phyloP scores from a whole-genome alignment of 2,797 vertebrate species.

The Gadopsis bispinosus region DNA sequence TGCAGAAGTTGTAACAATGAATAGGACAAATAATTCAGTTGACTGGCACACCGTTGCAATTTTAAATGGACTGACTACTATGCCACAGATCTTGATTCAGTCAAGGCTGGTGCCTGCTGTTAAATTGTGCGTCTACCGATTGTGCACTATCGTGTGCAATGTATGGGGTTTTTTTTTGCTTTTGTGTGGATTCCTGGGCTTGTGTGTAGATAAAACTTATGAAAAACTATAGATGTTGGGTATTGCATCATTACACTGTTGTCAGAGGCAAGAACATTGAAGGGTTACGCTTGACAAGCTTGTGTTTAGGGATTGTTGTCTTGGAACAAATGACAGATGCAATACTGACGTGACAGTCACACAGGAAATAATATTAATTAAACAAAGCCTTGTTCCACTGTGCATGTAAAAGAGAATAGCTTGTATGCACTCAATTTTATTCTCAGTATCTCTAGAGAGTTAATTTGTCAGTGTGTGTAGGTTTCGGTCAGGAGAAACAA shows the following conservation, averaged over 20 bases:
- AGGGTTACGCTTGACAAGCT: conserved; percentile 17
- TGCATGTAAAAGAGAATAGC: conserved; percentile 46
- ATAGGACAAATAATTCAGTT: conserved; percentile 6
- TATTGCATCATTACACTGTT: neutral
- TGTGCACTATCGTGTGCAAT: neutral
- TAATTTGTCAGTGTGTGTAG: conserved; percentile 55
- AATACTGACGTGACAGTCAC: conserved; percentile 61
- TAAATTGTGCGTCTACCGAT: neutral
- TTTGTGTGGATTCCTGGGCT: neutral
- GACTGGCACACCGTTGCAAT: neutral
- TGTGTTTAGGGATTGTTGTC: conserved; percentile 32
- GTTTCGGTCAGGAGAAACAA: conserved; percentile 41
- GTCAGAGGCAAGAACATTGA: conserved; percentile 1
- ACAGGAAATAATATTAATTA: conserved; percentile 61
- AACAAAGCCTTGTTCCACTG: conserved; percentile 45
- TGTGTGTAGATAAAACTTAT: neutral
- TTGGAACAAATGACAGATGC: conserved; percentile 43
- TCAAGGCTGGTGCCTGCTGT: neutral
- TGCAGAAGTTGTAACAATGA: neutral
- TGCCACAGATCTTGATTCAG: neutral
- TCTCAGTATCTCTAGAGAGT: conserved; percentile 37
- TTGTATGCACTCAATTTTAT: conserved; percentile 33
- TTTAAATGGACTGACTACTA: neutral
- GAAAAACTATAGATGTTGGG: neutral
- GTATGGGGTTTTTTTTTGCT: too few species aligned